Evolutionary conservation across 2,113 vertebrate genomes (phyloP).

Genomic region (Ibidorhyncha struthersii): DNA sequence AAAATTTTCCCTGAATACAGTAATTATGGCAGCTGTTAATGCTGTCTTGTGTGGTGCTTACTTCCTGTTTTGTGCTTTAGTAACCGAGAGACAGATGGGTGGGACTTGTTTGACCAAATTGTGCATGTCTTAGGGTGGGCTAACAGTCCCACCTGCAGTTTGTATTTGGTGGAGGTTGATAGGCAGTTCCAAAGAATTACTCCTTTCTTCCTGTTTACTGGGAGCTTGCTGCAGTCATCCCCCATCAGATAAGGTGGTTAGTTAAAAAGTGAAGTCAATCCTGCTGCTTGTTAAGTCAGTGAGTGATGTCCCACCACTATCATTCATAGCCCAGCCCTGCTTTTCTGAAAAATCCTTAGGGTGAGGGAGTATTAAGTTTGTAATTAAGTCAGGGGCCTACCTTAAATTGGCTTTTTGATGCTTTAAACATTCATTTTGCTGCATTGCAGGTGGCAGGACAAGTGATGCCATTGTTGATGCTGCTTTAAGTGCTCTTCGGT

Average conservation of each 20-base stretch:
- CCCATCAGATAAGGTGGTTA: background rate
- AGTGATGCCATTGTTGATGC: constrained; percentile 91
- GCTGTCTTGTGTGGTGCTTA: background rate
- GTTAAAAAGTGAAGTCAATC: background rate
- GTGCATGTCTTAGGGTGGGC: background rate
- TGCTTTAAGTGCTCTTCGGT: constrained; percentile 83
- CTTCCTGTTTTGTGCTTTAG: background rate
- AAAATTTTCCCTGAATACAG: background rate
- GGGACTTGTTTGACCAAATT: background rate
- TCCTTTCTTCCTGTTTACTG: background rate
- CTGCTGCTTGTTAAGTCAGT: background rate
- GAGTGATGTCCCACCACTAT: background rate
- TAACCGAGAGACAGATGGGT: background rate
- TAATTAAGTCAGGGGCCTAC: background rate
- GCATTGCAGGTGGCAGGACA: constrained; percentile 84
- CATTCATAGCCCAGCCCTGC: background rate
- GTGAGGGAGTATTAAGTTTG: background rate
- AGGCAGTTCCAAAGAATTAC: background rate
- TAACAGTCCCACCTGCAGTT: background rate
- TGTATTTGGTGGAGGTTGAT: background rate
- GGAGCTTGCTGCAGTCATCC: background rate
- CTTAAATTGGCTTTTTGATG: background rate
- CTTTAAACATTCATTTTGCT: background rate
- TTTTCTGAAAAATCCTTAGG: background rate
- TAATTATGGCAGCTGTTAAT: background rate